Percentiles rank a stretch among this genome's conserved stretches.
Conservation (phyloP, 1,140 invertebrate species). For the Nixonia krombeini region DNA sequence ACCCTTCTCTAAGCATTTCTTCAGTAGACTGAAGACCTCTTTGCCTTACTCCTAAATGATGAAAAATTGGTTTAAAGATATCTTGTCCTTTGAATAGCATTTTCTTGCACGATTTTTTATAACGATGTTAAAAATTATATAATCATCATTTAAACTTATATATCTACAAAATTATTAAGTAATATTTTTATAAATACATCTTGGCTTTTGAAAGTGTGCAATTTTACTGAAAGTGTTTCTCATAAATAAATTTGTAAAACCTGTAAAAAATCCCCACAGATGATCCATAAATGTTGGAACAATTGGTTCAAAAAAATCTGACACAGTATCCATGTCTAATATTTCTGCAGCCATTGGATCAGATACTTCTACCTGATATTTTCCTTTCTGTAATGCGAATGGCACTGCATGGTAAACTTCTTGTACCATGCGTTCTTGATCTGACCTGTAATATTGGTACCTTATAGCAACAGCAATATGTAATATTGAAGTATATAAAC, state of each 20-base stretch:
- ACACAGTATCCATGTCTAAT: constrained; percentile 83
- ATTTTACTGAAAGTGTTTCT: too few species aligned
- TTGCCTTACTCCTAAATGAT: constrained; percentile 74
- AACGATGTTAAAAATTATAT: not conserved
- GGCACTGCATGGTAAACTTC: constrained; percentile 82
- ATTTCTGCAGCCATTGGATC: constrained; percentile 82
- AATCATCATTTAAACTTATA: not conserved
- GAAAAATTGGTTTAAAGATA: not conserved
- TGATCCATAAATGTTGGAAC: constrained; percentile 80
- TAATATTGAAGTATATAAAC: not conserved
- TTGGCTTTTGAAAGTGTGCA: too few species aligned
- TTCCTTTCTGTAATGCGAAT: constrained; percentile 78
- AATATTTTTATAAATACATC: too few species aligned
- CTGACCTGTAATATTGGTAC: constrained; percentile 75
- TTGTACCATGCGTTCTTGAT: constrained; percentile 81
- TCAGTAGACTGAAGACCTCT: constrained; percentile 84
- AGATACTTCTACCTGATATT: constrained; percentile 77
- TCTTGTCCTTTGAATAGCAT: too few species aligned
- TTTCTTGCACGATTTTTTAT: too few species aligned
- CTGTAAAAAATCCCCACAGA: constrained; percentile 85
- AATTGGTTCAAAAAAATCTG: constrained; percentile 82
- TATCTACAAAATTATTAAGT: too few species aligned
- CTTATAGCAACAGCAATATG: not conserved
- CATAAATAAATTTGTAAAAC: constrained; percentile 42
- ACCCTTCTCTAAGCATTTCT: constrained; percentile 82